Conservation (phyloP, 2,888 invertebrate species). For the Campoletis raptor region DNA sequence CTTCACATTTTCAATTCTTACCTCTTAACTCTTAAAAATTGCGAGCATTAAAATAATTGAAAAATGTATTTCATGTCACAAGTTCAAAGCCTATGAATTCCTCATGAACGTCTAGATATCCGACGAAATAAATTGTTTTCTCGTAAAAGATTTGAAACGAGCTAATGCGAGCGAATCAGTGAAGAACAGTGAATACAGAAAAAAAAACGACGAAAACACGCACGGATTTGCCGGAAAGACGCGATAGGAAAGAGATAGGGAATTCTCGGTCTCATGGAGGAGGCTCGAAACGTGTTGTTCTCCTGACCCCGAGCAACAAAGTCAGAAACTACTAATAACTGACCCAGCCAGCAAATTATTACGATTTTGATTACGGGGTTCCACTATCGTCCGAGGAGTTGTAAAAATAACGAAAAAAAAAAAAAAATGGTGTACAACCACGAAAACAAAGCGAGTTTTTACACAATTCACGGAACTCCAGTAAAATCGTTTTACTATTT, state of each 20-base stretch:
- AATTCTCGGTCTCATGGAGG: conserved; percentile 1
- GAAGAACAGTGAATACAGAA: not conserved
- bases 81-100: not conserved
- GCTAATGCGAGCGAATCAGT: not conserved
- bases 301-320: conserved; percentile 16
- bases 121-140: not conserved
- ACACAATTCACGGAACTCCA: conserved; percentile 27
- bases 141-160: not conserved
- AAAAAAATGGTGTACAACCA: conserved; percentile 19
- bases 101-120: not conserved
- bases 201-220: not conserved
- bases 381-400: conserved; percentile 10
- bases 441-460: conserved; percentile 10
- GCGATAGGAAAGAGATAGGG: conserved; percentile 25
- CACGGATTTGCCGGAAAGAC: conserved; percentile 19
- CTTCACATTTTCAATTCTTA: conserved; percentile 14
- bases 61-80: not conserved
- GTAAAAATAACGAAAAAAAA: conserved; percentile 21
- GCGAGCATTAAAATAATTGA: not conserved
- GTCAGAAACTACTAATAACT: conserved; percentile 21
- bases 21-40: conserved; percentile 5
- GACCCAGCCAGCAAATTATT: conserved; percentile 52
- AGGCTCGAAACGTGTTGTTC: conserved; percentile 18
- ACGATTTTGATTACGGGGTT: conserved; percentile 60
- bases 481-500: not conserved